Evolutionary conservation across 2,113 vertebrate genomes (phyloP).

Genomic region (Nematolebias whitei): DNA sequence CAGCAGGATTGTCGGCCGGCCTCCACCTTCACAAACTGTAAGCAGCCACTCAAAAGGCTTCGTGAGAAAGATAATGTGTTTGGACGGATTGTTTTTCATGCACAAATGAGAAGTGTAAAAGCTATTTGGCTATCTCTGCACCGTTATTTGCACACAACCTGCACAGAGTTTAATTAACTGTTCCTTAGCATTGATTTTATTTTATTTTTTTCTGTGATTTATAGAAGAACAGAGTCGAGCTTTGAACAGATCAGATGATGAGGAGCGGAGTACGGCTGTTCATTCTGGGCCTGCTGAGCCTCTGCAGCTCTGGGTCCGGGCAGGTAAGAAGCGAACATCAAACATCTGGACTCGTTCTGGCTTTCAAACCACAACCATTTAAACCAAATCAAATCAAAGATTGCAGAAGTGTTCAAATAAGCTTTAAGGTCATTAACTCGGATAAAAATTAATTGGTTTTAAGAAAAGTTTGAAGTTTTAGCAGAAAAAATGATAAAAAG

Average conservation of each 20-base stretch:
- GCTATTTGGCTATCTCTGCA: neutral
- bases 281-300: slow-evolving; percentile 62
- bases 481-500: too few relatives aligned
- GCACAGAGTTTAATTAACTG: neutral
- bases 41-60: neutral
- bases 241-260: slow-evolving; percentile 48
- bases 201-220: neutral
- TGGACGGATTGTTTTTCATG: neutral
- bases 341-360: neutral
- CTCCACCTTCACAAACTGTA: slow-evolving; percentile 39
- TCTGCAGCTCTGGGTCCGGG: slow-evolving; percentile 33
- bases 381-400: too few relatives aligned
- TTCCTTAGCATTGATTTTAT: neutral
- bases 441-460: too few relatives aligned
- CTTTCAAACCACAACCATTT: neutral
- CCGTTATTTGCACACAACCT: neutral
- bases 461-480: too few relatives aligned
- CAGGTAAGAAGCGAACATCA: slow-evolving; percentile 45
- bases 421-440: too few relatives aligned
- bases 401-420: too few relatives aligned
- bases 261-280: slow-evolving; percentile 44
- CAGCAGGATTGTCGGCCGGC: slow-evolving; percentile 23
- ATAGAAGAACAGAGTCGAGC: slow-evolving; percentile 27
- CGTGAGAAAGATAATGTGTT: neutral
- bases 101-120: neutral